Conservation (phyloP, 2,113 vertebrate species). For the Condylura cristata region DNA sequence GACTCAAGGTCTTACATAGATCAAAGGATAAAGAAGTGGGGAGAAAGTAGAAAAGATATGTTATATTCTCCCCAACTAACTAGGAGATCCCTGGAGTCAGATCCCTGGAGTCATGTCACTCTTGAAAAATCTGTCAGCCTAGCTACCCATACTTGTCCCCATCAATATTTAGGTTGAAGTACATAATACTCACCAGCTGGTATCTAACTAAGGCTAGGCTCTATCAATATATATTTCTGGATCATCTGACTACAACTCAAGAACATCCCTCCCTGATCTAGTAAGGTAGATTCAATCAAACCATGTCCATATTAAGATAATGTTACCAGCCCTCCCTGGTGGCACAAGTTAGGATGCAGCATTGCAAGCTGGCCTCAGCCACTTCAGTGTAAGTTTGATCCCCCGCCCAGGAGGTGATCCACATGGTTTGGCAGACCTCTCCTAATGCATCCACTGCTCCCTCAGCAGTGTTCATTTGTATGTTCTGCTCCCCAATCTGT, state of each 20-base stretch:
- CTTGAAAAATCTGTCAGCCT: neutral
- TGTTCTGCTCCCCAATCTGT: too few relatives aligned
- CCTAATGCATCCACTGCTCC: too few relatives aligned
- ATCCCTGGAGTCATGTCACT: too few relatives aligned
- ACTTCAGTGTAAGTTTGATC: too few relatives aligned
- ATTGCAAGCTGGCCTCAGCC: too few relatives aligned
- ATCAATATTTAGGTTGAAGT: neutral
- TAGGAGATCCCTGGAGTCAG: neutral
- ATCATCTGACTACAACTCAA: neutral
- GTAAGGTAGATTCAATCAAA: neutral
- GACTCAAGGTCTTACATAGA: neutral
- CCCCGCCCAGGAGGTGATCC: too few relatives aligned
- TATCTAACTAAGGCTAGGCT: neutral
- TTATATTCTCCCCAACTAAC: neutral
- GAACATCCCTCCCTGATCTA: neutral
- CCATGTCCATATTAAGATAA: neutral
- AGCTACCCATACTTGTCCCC: neutral
- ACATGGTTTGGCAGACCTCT: too few relatives aligned
- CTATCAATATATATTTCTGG: neutral
- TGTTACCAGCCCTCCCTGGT: too few relatives aligned
- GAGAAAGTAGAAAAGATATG: neutral
- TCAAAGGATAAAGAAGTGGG: neutral
- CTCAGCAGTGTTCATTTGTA: too few relatives aligned
- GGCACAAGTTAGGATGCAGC: too few relatives aligned
- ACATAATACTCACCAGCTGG: neutral